Evolutionary conservation across 64 coral and sea anemone species (phyloP).

Genomic region (Montipora sp.): DNA sequence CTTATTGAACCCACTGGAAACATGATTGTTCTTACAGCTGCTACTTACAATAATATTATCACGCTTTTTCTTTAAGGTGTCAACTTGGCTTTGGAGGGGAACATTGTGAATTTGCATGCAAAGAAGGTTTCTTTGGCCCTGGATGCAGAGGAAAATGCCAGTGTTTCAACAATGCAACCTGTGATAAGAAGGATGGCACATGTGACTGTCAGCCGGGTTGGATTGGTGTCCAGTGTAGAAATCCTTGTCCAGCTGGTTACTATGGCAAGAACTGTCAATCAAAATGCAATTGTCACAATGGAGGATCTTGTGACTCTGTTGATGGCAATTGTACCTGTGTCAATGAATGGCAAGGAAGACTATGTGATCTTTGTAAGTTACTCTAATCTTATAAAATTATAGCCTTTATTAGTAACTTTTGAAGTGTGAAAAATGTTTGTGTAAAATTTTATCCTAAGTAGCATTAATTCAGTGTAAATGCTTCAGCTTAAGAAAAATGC

Average conservation of each 20-base stretch:
- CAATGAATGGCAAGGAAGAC: constrained; percentile 86
- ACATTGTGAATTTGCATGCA: constrained; percentile 59
- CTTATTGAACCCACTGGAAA: too few relatives aligned
- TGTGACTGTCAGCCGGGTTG: constrained; percentile 84
- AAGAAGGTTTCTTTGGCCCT: constrained; percentile 64
- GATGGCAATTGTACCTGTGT: constrained; percentile 82
- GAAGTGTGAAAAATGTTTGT: too few relatives aligned
- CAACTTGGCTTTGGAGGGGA: constrained; percentile 67
- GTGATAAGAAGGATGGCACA: constrained; percentile 75
- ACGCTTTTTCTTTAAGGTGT: constrained; percentile 12
- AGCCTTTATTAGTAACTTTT: too few relatives aligned
- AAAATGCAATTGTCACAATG: constrained; percentile 83
- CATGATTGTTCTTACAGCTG: neutral
- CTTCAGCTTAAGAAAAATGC: too few relatives aligned
- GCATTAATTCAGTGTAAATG: too few relatives aligned
- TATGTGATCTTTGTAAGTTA: constrained; percentile 82
- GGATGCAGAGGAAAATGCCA: constrained; percentile 71
- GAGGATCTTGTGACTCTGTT: constrained; percentile 81
- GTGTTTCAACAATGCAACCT: constrained; percentile 78
- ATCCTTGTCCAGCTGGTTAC: constrained; percentile 78
- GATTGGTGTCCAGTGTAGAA: constrained; percentile 74
- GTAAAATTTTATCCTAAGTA: too few relatives aligned
- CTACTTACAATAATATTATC: neutral
- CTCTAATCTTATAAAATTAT: too few relatives aligned
- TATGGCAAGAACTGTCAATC: constrained; percentile 85